Conservation (phyloP, 2,113 vertebrate species). For the Mus pahari region DNA sequence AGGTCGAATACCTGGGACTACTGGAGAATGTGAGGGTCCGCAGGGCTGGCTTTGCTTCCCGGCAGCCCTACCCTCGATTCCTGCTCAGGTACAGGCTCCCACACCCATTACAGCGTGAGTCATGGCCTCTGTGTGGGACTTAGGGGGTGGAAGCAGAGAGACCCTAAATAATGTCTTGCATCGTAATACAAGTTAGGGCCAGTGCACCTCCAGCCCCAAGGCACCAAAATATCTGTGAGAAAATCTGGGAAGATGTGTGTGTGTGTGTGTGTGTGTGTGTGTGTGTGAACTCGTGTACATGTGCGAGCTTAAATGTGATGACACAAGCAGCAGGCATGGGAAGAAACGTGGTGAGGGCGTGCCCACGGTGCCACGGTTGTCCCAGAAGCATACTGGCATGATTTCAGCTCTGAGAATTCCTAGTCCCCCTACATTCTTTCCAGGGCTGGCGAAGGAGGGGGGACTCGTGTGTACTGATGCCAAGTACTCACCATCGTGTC, state of each 20-base stretch:
- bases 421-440: neutral
- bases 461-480: neutral
- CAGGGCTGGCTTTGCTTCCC: conserved; percentile 94
- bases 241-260: neutral
- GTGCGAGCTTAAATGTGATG: neutral
- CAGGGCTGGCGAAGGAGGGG: too few relatives aligned
- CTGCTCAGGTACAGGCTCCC: conserved; percentile 88
- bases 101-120: fast-evolving
- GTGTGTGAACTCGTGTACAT: neutral
- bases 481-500: neutral
- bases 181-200: fast-evolving
- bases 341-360: neutral
- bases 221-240: neutral
- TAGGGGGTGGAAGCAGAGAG: neutral
- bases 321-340: neutral
- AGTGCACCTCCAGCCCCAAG: neutral
- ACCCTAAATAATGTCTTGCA: neutral
- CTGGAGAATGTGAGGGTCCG: conserved; percentile 96
- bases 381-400: neutral
- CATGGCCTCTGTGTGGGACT: fast-evolving
- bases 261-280: neutral
- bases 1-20: conserved; percentile 95
- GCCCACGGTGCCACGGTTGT: neutral
- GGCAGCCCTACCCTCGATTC: conserved; percentile 93
- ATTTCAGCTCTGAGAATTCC: neutral